Evolutionary conservation across 2,888 invertebrate species (phyloP), one percentile per base, ranked within the genome.

Genomic region (Drosophila parthenogenetica): DNA sequence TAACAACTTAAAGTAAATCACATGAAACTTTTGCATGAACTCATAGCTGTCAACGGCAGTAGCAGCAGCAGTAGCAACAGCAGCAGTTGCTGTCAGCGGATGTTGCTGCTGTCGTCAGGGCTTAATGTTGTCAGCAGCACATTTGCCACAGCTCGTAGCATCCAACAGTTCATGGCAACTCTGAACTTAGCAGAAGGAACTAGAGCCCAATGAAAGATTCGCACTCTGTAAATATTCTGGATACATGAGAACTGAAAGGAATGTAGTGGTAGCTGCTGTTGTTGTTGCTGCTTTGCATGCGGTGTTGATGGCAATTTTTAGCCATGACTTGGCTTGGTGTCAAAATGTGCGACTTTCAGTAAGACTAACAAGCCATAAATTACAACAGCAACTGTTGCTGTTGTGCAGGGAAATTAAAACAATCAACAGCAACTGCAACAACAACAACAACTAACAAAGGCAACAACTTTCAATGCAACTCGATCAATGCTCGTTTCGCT

Each of bases 221-320:
- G 72, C 86, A 81, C 72, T 75, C 54, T 53, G 82, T 64, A 75
- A 58, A 72, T 53, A 46, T 85, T 81, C 72, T 87, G 51, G 88
- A 89, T 81, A 89, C 66, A 75, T 62, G 82, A 85, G 79, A 66
- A 32, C 32, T 83, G 78, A 67, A 72, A 35, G 86, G 82, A 81
- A 89, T 35, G 35, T 13, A 3, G 35, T 7, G 1, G 35, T 35
- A 13, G 10, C 11, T 35, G 35, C 13, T 35, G 35, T 4, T 17
- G 25, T 7, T 25, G 25, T 17, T 11, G 60, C 42, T 59, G 39
- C 50, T 43, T 14, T 54, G 14, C 45, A 22, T 16, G 29, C 29
- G 75, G 79, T 75, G 76, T 70, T 76, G 76, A 76, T 70, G 48
- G 76, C 66, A 17, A n/a, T 50, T 61, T 50, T 72, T 65, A 65